Conservation (phyloP, 2,888 invertebrate genomes). For the Stenolophus ochropezus region DNA sequence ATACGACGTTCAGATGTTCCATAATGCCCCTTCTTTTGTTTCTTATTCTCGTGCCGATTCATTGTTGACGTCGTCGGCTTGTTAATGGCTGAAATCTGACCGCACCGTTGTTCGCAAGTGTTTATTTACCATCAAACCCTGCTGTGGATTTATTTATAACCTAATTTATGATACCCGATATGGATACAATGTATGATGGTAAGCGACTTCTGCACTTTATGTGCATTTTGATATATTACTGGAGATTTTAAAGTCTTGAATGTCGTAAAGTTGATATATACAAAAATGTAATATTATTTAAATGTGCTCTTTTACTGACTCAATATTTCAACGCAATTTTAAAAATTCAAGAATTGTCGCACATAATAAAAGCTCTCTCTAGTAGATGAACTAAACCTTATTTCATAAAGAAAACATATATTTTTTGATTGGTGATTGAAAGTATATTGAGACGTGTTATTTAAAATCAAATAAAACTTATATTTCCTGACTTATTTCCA, state of each 20-base stretch:
- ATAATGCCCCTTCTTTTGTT: conserved; percentile 34
- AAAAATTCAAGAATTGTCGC: no score
- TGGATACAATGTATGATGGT: neutral
- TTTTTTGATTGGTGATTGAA: no score
- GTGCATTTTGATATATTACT: neutral
- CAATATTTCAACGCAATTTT: no score
- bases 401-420: no score
- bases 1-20: conserved; percentile 11
- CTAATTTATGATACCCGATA: neutral
- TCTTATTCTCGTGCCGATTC: conserved; percentile 28
- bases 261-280: neutral
- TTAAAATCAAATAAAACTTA: no score
- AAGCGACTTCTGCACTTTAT: neutral
- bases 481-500: no score
- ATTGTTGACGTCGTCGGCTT: conserved; percentile 21
- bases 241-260: neutral
- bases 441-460: no score
- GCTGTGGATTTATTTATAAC: conserved; percentile 1
- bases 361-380: no score
- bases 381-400: no score
- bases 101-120: neutral
- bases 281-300: neutral
- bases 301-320: no score
- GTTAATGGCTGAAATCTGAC: conserved; percentile 35
- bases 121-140: neutral